These are phyloP conservation scores for Equus quagga DNA, from an alignment of 2,113 vertebrate species.

Conservation along the genomic window DNA sequence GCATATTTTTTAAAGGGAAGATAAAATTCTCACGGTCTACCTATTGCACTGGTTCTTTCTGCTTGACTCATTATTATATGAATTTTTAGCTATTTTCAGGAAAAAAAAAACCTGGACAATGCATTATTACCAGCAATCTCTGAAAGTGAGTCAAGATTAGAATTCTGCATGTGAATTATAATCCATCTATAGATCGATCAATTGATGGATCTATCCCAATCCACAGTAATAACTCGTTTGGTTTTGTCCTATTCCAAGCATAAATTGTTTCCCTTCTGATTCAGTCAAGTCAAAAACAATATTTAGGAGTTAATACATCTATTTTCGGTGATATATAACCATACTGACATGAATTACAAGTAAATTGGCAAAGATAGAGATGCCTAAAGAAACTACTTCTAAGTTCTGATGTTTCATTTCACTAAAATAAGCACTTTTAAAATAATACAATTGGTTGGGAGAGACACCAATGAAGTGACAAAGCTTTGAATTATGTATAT, in stretches of 20 bases:
- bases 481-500: neutral
- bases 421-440: neutral
- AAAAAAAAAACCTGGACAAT: neutral
- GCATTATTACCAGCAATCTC: neutral
- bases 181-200: neutral
- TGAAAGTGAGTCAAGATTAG: neutral
- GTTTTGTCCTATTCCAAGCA: neutral
- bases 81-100: neutral
- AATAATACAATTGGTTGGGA: neutral
- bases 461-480: neutral
- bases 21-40: neutral
- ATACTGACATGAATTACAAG: neutral
- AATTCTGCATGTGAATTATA: neutral
- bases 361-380: neutral
- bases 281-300: neutral
- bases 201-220: neutral
- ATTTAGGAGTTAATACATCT: neutral
- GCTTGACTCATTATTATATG: neutral
- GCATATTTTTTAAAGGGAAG: neutral
- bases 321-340: neutral
- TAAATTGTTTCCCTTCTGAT: neutral
- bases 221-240: neutral
- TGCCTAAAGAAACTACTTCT: neutral
- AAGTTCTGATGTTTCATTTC: neutral
- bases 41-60: neutral